These are phyloP conservation scores for Mastigias papua DNA, from an alignment of 30 jellyfish, hydroid and myxozoan species.

Conservation along the genomic window DNA sequence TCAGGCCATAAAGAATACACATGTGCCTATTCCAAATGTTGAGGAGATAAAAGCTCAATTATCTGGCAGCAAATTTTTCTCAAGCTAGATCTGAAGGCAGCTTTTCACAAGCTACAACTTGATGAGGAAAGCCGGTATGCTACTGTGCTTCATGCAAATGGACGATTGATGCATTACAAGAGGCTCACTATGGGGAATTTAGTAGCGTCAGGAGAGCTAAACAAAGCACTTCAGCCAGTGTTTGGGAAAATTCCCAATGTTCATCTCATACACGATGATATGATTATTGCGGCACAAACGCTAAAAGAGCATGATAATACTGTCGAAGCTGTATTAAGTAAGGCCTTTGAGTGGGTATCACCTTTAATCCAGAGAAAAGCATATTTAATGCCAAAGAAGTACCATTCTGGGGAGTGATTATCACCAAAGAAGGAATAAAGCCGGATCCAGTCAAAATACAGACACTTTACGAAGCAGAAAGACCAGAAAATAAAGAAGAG, in stretches of 20 bases:
- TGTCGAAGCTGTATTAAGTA: not conserved
- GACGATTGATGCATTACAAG: conserved; percentile 60
- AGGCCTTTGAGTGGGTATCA: conserved; percentile 33
- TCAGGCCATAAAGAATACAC: conserved; percentile 46
- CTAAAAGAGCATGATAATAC: conserved; percentile 29
- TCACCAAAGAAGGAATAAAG: conserved; percentile 58
- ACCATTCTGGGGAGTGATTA: conserved; percentile 66
- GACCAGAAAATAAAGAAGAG: conserved; percentile 64
- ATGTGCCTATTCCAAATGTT: conserved; percentile 64
- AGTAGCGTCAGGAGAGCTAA: conserved; percentile 70
- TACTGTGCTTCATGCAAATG: conserved; percentile 80
- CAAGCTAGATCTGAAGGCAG: conserved; percentile 77
- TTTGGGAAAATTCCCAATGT: not conserved
- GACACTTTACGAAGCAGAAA: conserved; percentile 45
- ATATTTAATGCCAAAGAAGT: conserved; percentile 57
- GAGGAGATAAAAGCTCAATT: conserved; percentile 72
- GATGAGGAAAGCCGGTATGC: conserved; percentile 53
- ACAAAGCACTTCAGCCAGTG: conserved; percentile 12
- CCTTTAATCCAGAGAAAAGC: conserved; percentile 68
- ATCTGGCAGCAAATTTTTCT: conserved; percentile 45
- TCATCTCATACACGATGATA: conserved; percentile 20
- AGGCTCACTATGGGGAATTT: conserved; percentile 69
- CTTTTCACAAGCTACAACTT: conserved; percentile 65
- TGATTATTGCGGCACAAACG: conserved; percentile 59
- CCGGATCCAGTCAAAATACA: conserved; percentile 77